Evolutionary conservation across 1,140 invertebrate genomes (phyloP), one percentile per base, ranked within the genome.

Genomic region (Alviniconcha marisindica): DNA sequence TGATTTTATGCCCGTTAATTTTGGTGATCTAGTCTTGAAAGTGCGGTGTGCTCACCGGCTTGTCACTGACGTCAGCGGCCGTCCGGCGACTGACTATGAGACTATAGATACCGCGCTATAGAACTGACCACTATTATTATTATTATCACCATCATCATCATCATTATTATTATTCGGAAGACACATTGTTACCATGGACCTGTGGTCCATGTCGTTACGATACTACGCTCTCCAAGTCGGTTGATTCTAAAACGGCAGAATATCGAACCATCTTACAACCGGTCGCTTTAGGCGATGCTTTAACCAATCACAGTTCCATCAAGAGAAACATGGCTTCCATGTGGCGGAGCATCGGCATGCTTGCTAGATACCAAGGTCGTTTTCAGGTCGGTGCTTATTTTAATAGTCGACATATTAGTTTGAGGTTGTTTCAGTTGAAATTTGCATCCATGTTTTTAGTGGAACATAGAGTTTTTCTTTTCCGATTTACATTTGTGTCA

Each of bases 281-380:
- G 77, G 77, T 79, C 24, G 33, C n/a, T n/a, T n/a, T n/a, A n/a
- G n/a, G n/a, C n/a, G n/a, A n/a, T n/a, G n/a, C n/a, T 42, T 40
- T 33, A 40, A 40, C 69, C 77, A 63, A 56, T 60, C 38, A 56
- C 44, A 42, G 4, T 51, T 79, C 14, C 28, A 28, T 38, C 51
- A 63, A 40, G 10, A 76, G 71, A 66, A 85, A 81, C 84, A 85
- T 85, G 84, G 84, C 84, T 33, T 79, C 84, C 51, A 83, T 83
- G 80, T 79, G 81, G 63, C 66, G 84, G 31, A 73, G 54, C 18
- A 33, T 83, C 36, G 66, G 81, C 77, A 81, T 77, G 71, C 42
- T 85, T n/a, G 77, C 69, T 24, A 66, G 84, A 74, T 60, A 77
- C 33, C 51, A 60, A 60, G 69, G 79, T 76, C 48, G 51, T 51